Percentiles rank a stretch among this genome's conserved stretches.
Conservation (phyloP, 2,888 invertebrate genomes). For the Caenorhabditis uteleia region DNA sequence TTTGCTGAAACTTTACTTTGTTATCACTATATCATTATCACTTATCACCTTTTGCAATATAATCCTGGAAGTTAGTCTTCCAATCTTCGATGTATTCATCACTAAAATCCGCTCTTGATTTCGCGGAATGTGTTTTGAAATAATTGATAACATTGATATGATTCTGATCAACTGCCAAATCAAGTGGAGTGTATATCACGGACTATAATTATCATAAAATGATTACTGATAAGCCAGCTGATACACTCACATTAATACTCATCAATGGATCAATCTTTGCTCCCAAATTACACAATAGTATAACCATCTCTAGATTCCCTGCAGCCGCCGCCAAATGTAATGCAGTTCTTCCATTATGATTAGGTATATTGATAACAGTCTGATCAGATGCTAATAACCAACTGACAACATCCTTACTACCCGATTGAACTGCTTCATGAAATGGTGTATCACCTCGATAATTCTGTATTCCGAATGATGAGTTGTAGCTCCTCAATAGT, state of each 20-base stretch:
- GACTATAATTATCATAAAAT: conserved; percentile 28
- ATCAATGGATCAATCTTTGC: conserved; percentile 61
- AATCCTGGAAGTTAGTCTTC: conserved; percentile 31
- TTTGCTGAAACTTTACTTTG: conserved; percentile 18
- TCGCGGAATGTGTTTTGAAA: conserved; percentile 40
- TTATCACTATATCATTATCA: background rate
- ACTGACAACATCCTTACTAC: conserved; percentile 80
- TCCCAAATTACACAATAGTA: conserved; percentile 73
- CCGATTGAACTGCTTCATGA: conserved; percentile 93
- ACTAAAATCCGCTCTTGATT: conserved; percentile 30
- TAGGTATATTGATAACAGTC: conserved; percentile 82
- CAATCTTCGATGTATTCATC: conserved; percentile 28
- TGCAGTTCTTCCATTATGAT: conserved; percentile 89
- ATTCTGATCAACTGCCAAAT: conserved; percentile 55
- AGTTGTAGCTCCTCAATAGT: conserved; percentile 79
- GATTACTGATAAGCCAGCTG: background rate
- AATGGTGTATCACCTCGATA: conserved; percentile 91
- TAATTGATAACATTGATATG: conserved; percentile 61
- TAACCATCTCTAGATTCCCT: conserved; percentile 84
- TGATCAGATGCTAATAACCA: conserved; percentile 86
- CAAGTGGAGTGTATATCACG: conserved; percentile 59
- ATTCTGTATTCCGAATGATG: conserved; percentile 89
- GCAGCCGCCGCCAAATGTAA: conserved; percentile 80
- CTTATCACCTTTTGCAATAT: conserved; percentile 32
- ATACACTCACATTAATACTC: conserved; percentile 45